Evolutionary conservation across 1,140 invertebrate species (phyloP).

Genomic region (Hydropsyche tenuis): DNA sequence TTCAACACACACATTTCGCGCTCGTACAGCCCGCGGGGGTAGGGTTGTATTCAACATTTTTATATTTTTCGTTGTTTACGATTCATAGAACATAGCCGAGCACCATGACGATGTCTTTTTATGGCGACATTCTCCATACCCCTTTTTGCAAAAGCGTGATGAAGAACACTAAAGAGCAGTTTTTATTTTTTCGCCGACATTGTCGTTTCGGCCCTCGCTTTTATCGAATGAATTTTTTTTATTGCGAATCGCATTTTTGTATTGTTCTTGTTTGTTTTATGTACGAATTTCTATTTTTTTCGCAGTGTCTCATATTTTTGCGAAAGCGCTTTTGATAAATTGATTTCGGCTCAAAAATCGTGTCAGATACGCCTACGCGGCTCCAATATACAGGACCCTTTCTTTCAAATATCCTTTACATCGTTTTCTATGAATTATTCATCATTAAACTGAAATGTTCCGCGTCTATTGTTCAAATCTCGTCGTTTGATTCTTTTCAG

Average conservation of each 20-base stretch:
- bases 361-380: neutral
- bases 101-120: constrained; percentile 24
- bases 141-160: constrained; percentile 18
- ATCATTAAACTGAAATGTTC: constrained; percentile 19
- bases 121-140: constrained; percentile 12
- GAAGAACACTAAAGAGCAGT: constrained; percentile 20
- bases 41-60: constrained; percentile 10
- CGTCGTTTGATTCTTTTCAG: neutral
- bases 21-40: neutral
- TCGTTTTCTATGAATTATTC: constrained; percentile 34
- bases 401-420: constrained; percentile 28
- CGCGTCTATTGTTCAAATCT: constrained; percentile 21
- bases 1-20: constrained; percentile 11
- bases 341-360: constrained; percentile 27
- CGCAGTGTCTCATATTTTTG: neutral
- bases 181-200: constrained; percentile 8
- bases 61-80: constrained; percentile 22
- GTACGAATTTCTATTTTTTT: too few relatives aligned
- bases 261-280: too few relatives aligned
- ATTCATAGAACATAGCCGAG: constrained; percentile 21
- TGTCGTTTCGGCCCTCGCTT: too few relatives aligned
- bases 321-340: constrained; percentile 30
- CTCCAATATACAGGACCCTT: constrained; percentile 21
- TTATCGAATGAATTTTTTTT: too few relatives aligned
- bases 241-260: too few relatives aligned